These are phyloP conservation scores for Onychomys leucogaster DNA, from an alignment of 2,797 vertebrate genomes.

Conservation along the genomic window DNA sequence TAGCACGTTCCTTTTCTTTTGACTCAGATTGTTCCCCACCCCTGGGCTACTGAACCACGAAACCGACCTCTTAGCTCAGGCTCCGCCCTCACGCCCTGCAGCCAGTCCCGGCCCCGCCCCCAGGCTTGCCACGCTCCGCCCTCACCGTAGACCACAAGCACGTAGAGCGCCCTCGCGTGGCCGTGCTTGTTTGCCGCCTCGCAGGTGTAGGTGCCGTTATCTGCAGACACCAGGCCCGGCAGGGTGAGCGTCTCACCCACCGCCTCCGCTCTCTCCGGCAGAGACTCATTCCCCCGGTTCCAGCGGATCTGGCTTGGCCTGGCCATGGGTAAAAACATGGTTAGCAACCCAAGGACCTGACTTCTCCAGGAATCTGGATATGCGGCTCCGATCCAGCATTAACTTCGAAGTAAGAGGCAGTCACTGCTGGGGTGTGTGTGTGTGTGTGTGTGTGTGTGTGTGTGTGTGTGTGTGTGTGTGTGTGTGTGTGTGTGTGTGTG, in stretches of 20 bases:
- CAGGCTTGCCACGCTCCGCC: constrained; percentile 3
- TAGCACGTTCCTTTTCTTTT: not conserved
- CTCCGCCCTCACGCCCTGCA: constrained; percentile 1
- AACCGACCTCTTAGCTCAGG: not conserved
- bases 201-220: constrained; percentile 95
- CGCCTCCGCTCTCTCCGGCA: constrained; percentile 93
- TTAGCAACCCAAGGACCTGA: not conserved
- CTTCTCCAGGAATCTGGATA: not conserved
- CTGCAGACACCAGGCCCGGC: constrained; percentile 92
- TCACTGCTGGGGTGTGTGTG: not conserved
- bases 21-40: not conserved
- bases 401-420: not conserved
- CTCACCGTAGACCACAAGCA: constrained; percentile 95
- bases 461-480: not conserved
- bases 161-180: constrained; percentile 94
- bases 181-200: constrained; percentile 94
- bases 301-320: constrained; percentile 93
- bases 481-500: not conserved
- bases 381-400: not conserved
- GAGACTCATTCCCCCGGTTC: constrained; percentile 94
- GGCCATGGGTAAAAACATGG: not conserved
- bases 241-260: constrained; percentile 92
- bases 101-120: not conserved
- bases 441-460: not conserved
- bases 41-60: not conserved